Base-by-base conservation (phyloP, 2,113 vertebrate genomes). In the Paedocypris sp. region DNA sequence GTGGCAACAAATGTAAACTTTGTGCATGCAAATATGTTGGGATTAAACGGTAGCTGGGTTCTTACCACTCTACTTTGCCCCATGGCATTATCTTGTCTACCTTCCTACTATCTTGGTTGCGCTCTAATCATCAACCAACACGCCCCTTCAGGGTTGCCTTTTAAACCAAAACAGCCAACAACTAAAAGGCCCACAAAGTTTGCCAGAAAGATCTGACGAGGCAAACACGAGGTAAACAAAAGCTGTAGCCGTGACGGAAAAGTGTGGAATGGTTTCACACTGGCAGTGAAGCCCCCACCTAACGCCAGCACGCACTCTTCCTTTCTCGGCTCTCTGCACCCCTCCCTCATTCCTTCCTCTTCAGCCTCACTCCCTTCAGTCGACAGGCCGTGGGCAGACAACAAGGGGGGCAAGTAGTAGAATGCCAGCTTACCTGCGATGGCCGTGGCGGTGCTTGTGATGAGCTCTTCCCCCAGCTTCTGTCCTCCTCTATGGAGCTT, bases 351-450 rank as follows among this genome's bases (percentile, higher is more conserved):
- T 79, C 78, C 71, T 77, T 72, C 73, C 77, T 78, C 72, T 71
- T 69, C 74, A 69, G 77, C 76, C 77, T 70, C 82, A 73, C 69
- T 79, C 73, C 68, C 77, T 79, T 68, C 72, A 68, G 70, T 76
- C 77, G 62, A 75, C 78, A 83, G 82, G 81, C 82, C 83, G 76
- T 71, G 78, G 78, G 75, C 77, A 78, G 78, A 69, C 73, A 28
- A 48, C 77, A 77, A 41, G 28, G 71, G 70, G 78, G 73, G 70
- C 68, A 32, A 65, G 74, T 70, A 77, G 72, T 71, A 76, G 74
- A 73, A 73, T 32, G 62, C 76, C 62, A 77, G 78, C 86, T 87
- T 84, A 88, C 86, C 86, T 88, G 85, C 74, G 75, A 86, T 83
- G 77, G 82, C 83, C 81, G 85, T 84, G 83, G 77, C 81, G 82